phyloP scores from a whole-genome alignment of 2,113 vertebrate genomes.

The Paedocypris sp. region DNA sequence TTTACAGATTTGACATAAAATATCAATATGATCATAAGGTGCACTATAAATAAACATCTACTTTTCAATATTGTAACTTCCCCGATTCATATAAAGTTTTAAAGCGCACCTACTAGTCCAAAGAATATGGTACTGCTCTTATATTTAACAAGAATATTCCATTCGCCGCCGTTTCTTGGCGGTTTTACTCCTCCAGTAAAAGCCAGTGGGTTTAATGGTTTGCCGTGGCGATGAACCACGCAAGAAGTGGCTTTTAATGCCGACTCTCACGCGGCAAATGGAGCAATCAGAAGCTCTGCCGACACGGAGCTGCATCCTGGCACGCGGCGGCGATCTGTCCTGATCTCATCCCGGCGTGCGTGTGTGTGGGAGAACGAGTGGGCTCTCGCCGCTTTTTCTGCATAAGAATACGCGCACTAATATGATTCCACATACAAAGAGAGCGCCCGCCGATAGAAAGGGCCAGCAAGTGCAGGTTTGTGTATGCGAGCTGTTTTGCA shows the following conservation, averaged over 20 bases:
- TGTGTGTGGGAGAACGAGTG: conserved; percentile 44
- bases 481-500: conserved; percentile 14
- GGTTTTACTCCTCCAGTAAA: conserved; percentile 24
- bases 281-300: conserved; percentile 38
- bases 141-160: conserved; percentile 11
- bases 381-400: conserved; percentile 12
- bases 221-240: background rate
- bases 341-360: conserved; percentile 48
- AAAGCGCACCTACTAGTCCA: too few relatives aligned
- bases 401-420: conserved; percentile 5
- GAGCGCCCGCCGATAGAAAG: conserved; percentile 29
- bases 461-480: conserved; percentile 29
- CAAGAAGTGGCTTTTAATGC: conserved; percentile 7
- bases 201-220: conserved; percentile 16
- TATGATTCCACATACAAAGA: conserved; percentile 43
- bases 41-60: too few relatives aligned
- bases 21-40: too few relatives aligned
- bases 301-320: conserved; percentile 28
- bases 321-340: conserved; percentile 50
- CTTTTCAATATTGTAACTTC: too few relatives aligned
- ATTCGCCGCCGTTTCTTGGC: conserved; percentile 11
- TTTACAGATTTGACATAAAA: too few relatives aligned
- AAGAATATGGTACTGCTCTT: too few relatives aligned
- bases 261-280: background rate
- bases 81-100: too few relatives aligned